Conservation (phyloP, 2,797 vertebrate species). For the Cossypha polioptera region DNA sequence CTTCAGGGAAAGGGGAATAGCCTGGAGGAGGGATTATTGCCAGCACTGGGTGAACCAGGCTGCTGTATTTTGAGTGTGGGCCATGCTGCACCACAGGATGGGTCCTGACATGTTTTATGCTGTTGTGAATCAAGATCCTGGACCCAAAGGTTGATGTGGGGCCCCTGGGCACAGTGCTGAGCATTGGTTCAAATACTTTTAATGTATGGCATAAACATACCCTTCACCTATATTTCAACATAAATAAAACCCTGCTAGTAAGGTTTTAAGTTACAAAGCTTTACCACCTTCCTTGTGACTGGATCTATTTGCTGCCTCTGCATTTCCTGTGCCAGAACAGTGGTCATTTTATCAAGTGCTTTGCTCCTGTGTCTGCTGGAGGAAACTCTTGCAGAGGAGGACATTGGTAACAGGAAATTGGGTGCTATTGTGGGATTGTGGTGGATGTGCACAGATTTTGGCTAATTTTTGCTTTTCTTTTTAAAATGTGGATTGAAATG, state of each 20-base stretch:
- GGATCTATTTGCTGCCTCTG: background rate
- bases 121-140: background rate
- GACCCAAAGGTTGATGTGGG: accelerated
- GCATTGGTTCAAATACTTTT: background rate
- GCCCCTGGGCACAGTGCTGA: background rate
- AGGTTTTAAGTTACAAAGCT: background rate
- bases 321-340: background rate
- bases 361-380: background rate
- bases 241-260: background rate
- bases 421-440: background rate
- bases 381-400: background rate
- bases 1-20: background rate
- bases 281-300: background rate
- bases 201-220: background rate
- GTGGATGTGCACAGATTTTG: background rate
- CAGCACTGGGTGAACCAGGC: background rate
- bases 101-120: background rate
- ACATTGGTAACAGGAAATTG: background rate
- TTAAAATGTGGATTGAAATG: background rate
- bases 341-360: background rate
- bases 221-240: background rate
- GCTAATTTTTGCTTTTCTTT: background rate
- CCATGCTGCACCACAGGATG: background rate
- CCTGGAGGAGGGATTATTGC: background rate
- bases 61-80: background rate